Base-by-base conservation (phyloP, 2,888 invertebrate species). In the Phengaris arion region DNA sequence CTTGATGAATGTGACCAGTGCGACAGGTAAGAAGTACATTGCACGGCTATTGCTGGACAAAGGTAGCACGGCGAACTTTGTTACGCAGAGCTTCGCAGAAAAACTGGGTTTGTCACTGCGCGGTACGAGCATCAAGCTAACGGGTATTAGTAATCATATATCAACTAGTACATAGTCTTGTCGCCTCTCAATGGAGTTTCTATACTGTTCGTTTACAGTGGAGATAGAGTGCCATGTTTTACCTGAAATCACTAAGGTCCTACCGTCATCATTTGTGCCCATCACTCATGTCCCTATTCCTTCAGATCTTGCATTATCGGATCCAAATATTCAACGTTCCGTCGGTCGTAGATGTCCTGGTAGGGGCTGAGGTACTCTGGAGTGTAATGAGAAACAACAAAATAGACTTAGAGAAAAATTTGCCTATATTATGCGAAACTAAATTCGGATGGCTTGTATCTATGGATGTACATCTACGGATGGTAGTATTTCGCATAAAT, bases 31-130 rank as follows among this genome's bases (percentile, higher is more conserved):
- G 73, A 73, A 73, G 45, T 73, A 22, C 73, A 45, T 77, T 83
- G 81, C 77, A 81, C 83, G 73, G 13, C 64, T 76, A 12, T 54
- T 76, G 46, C 76, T 76, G n/a, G 76, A 74, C 76, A 76, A 74
- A 48, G 76, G 76, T 54, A 74, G 76, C 15, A 68, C 76, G 46
- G 76, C 68, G 8, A 74, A 76, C 46, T 76, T 76, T 13, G 22
- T 76, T 22, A 76, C 68, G 15, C 46, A 73, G 46, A 74, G 52
- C 22, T 68, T 74, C 46, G 68, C n/a, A 6, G 64, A 68, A 46
- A 74, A 76, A 12, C 35, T 73, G 45, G 73, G 73, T 55, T 15
- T 57, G n/a, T n/a, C n/a, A n/a, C 57, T 57, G n/a, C 22, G 22
- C 22, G 22, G 22, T 22, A 22, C 22, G 22, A 22, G 22, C 22